phyloP scores from a whole-genome alignment of 2,113 vertebrate genomes.

The Trogon melanurus region DNA sequence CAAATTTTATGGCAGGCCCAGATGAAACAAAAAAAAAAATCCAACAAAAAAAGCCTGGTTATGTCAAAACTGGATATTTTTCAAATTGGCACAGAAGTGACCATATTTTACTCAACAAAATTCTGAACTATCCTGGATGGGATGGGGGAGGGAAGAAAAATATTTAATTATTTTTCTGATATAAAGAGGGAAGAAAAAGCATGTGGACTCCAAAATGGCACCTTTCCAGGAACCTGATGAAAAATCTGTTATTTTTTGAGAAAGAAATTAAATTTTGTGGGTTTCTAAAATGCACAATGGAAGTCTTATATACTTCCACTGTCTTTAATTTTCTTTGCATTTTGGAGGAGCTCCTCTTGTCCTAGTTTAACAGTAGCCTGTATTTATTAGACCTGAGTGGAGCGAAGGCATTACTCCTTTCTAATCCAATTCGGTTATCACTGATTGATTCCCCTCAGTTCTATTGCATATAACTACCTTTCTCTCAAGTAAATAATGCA shows the following conservation, averaged over 20 bases:
- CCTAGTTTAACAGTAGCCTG: background rate
- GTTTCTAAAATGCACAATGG: conserved; percentile 13
- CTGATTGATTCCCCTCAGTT: background rate
- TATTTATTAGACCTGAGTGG: background rate
- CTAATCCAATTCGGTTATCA: background rate
- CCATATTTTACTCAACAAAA: conserved; percentile 27
- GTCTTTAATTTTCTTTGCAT: background rate
- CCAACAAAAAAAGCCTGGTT: background rate
- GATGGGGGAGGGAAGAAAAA: background rate
- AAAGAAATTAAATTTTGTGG: conserved; percentile 6
- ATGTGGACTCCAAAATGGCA: conserved; percentile 49
- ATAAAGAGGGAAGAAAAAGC: background rate
- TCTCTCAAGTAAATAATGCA: background rate
- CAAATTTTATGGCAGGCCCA: conserved; percentile 51
- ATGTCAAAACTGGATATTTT: conserved; percentile 18
- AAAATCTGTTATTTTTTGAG: conserved; percentile 64
- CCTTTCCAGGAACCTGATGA: conserved; percentile 51
- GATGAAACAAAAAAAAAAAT: background rate
- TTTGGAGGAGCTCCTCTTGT: background rate
- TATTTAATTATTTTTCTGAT: conserved; percentile 38
- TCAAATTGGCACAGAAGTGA: background rate
- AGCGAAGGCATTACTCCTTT: background rate
- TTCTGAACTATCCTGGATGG: background rate
- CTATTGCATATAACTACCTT: background rate
- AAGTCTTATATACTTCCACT: background rate